These are phyloP conservation scores for Seriola aureovittata DNA, from an alignment of 2,113 vertebrate genomes.

Conservation along the genomic window DNA sequence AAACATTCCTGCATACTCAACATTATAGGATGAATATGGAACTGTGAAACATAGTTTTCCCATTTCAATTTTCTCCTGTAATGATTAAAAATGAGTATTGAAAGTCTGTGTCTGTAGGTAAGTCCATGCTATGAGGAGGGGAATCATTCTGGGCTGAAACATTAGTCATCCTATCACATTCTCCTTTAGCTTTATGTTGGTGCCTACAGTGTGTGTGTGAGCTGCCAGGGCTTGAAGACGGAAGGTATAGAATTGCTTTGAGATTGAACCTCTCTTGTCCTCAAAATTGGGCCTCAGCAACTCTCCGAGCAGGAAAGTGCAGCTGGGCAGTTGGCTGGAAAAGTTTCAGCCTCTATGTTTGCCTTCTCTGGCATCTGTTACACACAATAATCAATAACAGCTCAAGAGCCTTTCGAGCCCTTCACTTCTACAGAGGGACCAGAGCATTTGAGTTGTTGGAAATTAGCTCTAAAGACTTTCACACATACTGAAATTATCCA, in stretches of 20 bases:
- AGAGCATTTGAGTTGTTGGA: background rate
- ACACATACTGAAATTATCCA: background rate
- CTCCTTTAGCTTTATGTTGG: conserved; percentile 1
- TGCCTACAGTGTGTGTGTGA: background rate
- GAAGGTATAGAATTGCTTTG: conserved; percentile 43
- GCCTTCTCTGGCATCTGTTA: conserved; percentile 48
- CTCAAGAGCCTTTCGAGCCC: conserved; percentile 6
- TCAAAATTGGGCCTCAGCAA: conserved; percentile 60
- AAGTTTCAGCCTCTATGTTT: conserved; percentile 46
- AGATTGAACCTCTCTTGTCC: conserved; percentile 52
- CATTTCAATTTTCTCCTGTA: background rate
- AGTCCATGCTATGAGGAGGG: background rate
- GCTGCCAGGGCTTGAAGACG: background rate
- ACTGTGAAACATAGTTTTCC: background rate
- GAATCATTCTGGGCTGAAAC: background rate
- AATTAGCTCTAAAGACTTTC: background rate
- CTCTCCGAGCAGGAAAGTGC: conserved; percentile 64
- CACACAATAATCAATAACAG: conserved; percentile 59
- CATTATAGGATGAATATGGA: background rate
- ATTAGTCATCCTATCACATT: background rate
- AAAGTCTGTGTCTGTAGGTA: background rate
- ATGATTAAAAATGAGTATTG: background rate
- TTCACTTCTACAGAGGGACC: conserved; percentile 5
- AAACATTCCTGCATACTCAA: background rate
- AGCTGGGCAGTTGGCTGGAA: conserved; percentile 64